Evolutionary conservation across 1,140 invertebrate genomes (phyloP).

Genomic region (Leptoteleia sp.): DNA sequence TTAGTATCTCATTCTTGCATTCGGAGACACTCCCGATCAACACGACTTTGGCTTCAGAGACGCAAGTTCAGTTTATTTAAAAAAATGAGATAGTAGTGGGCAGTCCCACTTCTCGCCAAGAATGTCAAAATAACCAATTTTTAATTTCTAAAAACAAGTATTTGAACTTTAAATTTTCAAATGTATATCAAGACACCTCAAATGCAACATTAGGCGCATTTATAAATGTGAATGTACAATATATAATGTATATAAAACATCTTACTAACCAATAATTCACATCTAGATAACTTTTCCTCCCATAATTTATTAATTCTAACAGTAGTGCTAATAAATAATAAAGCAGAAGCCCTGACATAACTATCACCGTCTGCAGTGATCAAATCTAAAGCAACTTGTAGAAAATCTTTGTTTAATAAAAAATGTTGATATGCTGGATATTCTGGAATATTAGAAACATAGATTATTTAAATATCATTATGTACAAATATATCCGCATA

Average conservation of each 20-base stretch:
- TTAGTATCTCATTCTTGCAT: no score
- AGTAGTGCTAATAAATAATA: slow-evolving; percentile 85
- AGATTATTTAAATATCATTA: background rate
- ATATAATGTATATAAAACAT: no score
- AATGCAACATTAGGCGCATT: no score
- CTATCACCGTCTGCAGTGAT: slow-evolving; percentile 85
- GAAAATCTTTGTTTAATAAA: slow-evolving; percentile 84
- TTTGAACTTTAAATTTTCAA: no score
- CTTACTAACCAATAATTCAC: slow-evolving; percentile 84
- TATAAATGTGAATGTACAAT: no score
- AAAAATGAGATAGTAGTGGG: no score
- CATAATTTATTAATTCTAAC: slow-evolving; percentile 85
- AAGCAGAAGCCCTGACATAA: slow-evolving; percentile 87
- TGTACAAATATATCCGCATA: background rate
- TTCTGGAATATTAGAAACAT: slow-evolving; percentile 79
- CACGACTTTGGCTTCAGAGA: no score
- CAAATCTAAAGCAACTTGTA: slow-evolving; percentile 84
- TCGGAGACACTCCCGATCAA: no score
- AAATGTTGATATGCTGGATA: slow-evolving; percentile 89
- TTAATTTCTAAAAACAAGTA: background rate
- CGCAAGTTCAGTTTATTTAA: no score
- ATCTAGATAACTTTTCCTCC: slow-evolving; percentile 83
- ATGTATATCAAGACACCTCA: no score
- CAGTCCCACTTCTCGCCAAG: no score
- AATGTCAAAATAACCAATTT: no score